Conservation (phyloP, 2,113 vertebrate species). For the Machaerirhynchus nigripectus region DNA sequence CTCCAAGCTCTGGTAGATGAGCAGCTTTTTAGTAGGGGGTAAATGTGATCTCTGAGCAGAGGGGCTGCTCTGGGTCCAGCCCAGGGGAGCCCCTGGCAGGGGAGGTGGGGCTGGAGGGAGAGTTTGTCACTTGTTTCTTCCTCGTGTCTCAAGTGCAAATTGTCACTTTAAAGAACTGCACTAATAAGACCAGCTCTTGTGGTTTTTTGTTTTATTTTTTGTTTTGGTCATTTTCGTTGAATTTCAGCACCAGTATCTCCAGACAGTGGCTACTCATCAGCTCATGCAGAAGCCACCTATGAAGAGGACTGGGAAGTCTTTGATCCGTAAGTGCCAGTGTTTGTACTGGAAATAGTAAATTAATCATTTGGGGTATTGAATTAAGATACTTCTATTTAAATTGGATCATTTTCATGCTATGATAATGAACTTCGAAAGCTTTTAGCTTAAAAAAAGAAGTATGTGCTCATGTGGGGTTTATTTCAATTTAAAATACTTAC, state of each 20-base stretch:
- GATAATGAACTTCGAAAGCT: background rate
- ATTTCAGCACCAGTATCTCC: slow-evolving; percentile 88
- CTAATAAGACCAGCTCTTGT: slow-evolving; percentile 58
- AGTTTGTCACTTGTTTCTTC: rapidly evolving
- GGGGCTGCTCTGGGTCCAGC: background rate
- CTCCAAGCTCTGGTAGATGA: rapidly evolving
- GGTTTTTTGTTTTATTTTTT: slow-evolving; percentile 38
- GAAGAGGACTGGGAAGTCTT: slow-evolving; percentile 99
- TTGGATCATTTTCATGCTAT: background rate
- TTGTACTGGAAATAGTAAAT: background rate
- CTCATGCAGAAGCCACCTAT: slow-evolving; percentile 90
- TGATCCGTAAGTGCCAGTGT: slow-evolving; percentile 88
- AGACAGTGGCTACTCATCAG: slow-evolving; percentile 88
- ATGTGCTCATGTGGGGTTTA: background rate
- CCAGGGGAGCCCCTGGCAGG: rapidly evolving
- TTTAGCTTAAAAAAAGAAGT: background rate
- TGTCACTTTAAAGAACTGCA: background rate
- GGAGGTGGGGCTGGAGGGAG: background rate
- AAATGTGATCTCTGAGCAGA: background rate
- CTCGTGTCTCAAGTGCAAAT: background rate
- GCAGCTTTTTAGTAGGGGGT: no score
- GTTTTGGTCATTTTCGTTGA: slow-evolving; percentile 54
- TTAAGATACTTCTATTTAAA: background rate
- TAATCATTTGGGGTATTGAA: background rate
- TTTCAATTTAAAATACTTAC: background rate